A percentile compares a stretch with the other conserved stretches of the same genome.
Conservation (phyloP, 2,797 vertebrate genomes). For the Denticeps clupeoides region DNA sequence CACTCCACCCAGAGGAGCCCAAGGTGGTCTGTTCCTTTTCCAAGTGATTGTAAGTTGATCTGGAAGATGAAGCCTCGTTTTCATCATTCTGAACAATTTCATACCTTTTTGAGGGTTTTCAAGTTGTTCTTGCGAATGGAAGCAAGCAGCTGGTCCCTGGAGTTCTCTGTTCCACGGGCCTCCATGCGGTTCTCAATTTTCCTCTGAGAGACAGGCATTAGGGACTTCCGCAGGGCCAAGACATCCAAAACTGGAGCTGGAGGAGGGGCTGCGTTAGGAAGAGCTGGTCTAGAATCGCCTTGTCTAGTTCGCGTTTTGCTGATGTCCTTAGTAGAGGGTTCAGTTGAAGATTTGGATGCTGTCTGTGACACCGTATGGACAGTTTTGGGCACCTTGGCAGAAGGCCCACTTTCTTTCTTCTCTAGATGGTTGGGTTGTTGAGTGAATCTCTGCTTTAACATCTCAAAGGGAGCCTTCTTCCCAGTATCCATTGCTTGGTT, state of each 20-base stretch:
- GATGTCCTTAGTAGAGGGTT: constrained; percentile 44
- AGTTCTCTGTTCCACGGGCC: constrained; percentile 54
- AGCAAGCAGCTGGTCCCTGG: constrained; percentile 68
- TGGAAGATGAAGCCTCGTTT: too few relatives aligned
- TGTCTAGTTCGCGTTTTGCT: not conserved
- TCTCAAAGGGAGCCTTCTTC: too few relatives aligned
- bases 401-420: not conserved
- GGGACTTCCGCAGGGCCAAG: constrained; percentile 59
- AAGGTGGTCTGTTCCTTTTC: too few relatives aligned
- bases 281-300: not conserved
- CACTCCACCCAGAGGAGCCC: too few relatives aligned
- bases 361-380: constrained; percentile 40
- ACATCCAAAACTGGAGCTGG: constrained; percentile 52
- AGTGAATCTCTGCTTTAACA: constrained; percentile 25
- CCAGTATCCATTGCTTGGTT: too few relatives aligned
- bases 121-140: constrained; percentile 69
- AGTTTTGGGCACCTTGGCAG: too few relatives aligned
- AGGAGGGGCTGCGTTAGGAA: constrained; percentile 36
- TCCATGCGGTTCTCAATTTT: constrained; percentile 55
- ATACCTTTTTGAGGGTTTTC: constrained; percentile 72
- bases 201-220: constrained; percentile 63
- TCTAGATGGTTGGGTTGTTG: constrained; percentile 23
- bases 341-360: too few relatives aligned
- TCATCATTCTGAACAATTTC: too few relatives aligned
- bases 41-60: too few relatives aligned